Percentiles rank a stretch among this genome's conserved stretches.
phyloP scores from a whole-genome alignment of 2,888 invertebrate species.

The Rhingia campestris region DNA sequence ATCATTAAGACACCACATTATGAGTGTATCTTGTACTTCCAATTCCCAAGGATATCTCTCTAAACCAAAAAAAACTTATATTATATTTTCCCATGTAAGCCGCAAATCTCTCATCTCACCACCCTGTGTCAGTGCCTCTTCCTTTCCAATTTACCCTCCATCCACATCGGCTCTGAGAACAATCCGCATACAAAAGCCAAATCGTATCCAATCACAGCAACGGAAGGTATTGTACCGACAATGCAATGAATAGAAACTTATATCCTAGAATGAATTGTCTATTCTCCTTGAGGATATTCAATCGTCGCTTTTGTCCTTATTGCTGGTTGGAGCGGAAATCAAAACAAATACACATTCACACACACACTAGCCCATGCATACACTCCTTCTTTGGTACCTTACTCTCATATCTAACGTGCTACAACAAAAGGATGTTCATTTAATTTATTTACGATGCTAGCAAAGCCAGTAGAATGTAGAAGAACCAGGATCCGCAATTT shows the following conservation, averaged over 20 bases:
- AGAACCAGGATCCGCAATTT: conserved; percentile 32
- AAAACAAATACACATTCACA: conserved; percentile 32
- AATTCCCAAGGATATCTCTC: background rate
- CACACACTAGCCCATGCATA: background rate
- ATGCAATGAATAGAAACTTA: conserved; percentile 42
- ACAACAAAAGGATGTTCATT: conserved; percentile 53
- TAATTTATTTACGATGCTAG: conserved; percentile 34
- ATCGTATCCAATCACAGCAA: conserved; percentile 37
- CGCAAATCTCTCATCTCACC: conserved; percentile 19
- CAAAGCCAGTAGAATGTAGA: conserved; percentile 19
- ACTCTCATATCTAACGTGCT: background rate
- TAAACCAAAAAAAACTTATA: conserved; percentile 23
- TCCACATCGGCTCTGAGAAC: conserved; percentile 7
- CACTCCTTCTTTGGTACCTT: no score
- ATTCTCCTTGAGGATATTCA: conserved; percentile 54
- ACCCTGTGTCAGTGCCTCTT: background rate
- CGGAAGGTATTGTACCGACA: conserved; percentile 36
- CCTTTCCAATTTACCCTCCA: background rate
- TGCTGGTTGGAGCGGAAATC: conserved; percentile 42
- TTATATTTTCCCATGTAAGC: conserved; percentile 27
- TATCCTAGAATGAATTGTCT: conserved; percentile 45
- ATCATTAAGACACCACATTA: no score
- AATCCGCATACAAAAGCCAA: conserved; percentile 10
- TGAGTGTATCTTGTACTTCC: no score
- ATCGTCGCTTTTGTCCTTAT: conserved; percentile 52